Percentiles rank a stretch among this genome's conserved stretches.
Conservation (phyloP, 2,888 invertebrate species). For the Macrophya annulata region DNA sequence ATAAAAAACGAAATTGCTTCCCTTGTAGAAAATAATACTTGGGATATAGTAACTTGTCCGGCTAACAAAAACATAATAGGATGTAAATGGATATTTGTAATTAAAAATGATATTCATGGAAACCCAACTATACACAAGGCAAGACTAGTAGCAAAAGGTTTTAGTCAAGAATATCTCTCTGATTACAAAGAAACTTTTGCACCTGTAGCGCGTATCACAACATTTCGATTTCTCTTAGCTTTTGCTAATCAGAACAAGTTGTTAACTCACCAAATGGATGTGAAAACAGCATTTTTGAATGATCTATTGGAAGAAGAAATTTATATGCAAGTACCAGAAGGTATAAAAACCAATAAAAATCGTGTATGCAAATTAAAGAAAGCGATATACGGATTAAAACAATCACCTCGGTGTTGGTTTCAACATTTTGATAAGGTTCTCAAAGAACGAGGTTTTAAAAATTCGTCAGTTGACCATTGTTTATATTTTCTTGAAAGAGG, state of each 20-base stretch:
- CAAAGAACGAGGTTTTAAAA: no score
- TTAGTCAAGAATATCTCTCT: slow-evolving; percentile 58
- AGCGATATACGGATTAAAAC: slow-evolving; percentile 57
- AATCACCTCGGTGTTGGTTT: slow-evolving; percentile 58
- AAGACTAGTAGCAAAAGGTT: no score
- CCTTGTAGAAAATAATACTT: slow-evolving; percentile 59
- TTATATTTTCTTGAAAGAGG: no score
- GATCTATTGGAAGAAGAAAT: slow-evolving; percentile 58
- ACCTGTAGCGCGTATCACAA: slow-evolving; percentile 59
- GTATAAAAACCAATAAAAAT: slow-evolving; percentile 43
- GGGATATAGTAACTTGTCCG: slow-evolving; percentile 48
- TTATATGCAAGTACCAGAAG: slow-evolving; percentile 59
- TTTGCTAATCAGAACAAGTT: slow-evolving; percentile 60
- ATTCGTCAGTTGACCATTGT: no score
- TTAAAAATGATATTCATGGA: no score
- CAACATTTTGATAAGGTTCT: no score
- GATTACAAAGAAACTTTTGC: slow-evolving; percentile 60
- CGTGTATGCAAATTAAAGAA: slow-evolving; percentile 60
- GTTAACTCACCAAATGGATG: slow-evolving; percentile 60
- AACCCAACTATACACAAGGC: no score
- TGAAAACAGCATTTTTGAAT: slow-evolving; percentile 51
- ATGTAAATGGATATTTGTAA: slow-evolving; percentile 59
- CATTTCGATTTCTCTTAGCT: slow-evolving; percentile 59
- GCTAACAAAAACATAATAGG: slow-evolving; percentile 57
- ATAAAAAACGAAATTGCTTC: slow-evolving; percentile 59